These are phyloP conservation scores for Corythornis madagascariensis DNA, from an alignment of 2,113 vertebrate species.

Conservation along the genomic window DNA sequence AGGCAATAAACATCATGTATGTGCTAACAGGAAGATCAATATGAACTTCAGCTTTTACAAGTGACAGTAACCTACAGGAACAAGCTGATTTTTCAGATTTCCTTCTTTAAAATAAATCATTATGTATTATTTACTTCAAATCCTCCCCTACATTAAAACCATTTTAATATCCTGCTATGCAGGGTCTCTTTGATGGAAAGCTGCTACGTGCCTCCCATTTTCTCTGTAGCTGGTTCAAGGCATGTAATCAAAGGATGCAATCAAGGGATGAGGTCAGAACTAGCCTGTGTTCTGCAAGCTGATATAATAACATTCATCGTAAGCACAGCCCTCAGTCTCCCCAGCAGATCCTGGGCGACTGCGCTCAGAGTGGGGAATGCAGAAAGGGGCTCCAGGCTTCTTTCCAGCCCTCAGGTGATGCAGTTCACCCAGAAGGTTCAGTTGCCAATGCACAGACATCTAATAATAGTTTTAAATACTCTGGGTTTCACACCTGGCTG, in stretches of 20 bases:
- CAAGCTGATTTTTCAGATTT: conserved; percentile 46
- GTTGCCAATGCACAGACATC: not conserved
- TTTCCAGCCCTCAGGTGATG: not conserved
- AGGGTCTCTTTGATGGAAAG: conserved; percentile 8
- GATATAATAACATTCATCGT: conserved; percentile 4
- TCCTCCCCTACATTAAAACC: conserved; percentile 36
- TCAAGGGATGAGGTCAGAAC: conserved; percentile 43
- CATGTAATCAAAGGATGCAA: conserved; percentile 39
- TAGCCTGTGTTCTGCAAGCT: conserved; percentile 27
- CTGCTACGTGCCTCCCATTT: not conserved
- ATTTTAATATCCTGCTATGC: conserved; percentile 36
- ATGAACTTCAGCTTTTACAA: conserved; percentile 29
- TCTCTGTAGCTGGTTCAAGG: conserved; percentile 44
- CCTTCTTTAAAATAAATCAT: conserved; percentile 32
- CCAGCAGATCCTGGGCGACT: not conserved
- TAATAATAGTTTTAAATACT: not conserved
- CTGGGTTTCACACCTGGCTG: not conserved
- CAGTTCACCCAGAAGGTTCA: not conserved
- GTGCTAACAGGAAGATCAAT: conserved; percentile 32
- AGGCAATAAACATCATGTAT: not conserved
- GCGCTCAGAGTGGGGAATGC: not conserved
- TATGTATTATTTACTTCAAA: conserved; percentile 51
- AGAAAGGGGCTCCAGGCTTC: not conserved
- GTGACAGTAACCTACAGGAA: conserved; percentile 21
- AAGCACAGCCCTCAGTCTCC: not conserved